phyloP scores from a whole-genome alignment of 1,140 invertebrate genomes.

The Ruditapes philippinarum region DNA sequence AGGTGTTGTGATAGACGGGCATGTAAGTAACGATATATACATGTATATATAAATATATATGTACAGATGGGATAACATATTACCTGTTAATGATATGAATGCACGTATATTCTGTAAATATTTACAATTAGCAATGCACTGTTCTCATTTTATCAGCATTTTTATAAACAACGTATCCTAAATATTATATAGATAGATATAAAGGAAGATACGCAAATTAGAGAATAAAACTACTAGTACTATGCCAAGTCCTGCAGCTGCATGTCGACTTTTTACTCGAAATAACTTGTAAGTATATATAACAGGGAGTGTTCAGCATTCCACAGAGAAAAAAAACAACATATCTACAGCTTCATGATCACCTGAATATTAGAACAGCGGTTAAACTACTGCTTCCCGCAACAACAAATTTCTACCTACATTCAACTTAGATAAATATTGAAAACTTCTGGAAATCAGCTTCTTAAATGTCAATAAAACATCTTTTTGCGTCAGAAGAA shows the following conservation, averaged over 20 bases:
- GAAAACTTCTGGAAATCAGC: not conserved
- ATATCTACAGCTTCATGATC: not conserved
- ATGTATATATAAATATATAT: too few species aligned
- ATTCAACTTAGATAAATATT: not conserved
- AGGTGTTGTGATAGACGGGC: too few species aligned
- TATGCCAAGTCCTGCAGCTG: slow-evolving; percentile 9
- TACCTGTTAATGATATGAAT: too few species aligned
- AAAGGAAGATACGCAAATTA: too few species aligned
- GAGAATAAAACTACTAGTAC: not conserved
- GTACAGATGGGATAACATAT: too few species aligned
- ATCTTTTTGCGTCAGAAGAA: not conserved
- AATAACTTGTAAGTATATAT: slow-evolving; percentile 4
- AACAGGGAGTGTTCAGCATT: slow-evolving; percentile 10
- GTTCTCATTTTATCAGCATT: too few species aligned
- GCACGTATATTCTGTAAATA: too few species aligned
- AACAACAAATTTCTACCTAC: not conserved
- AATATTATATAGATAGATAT: too few species aligned
- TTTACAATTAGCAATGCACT: too few species aligned
- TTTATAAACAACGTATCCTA: not conserved
- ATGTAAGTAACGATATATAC: too few species aligned
- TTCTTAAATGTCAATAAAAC: slow-evolving; percentile 10
- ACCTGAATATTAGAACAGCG: not conserved
- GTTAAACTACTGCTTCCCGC: not conserved
- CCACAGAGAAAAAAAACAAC: not conserved
- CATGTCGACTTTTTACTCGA: not conserved